phyloP scores from a whole-genome alignment of 2,797 vertebrate genomes.

The Alfaro cultratus region DNA sequence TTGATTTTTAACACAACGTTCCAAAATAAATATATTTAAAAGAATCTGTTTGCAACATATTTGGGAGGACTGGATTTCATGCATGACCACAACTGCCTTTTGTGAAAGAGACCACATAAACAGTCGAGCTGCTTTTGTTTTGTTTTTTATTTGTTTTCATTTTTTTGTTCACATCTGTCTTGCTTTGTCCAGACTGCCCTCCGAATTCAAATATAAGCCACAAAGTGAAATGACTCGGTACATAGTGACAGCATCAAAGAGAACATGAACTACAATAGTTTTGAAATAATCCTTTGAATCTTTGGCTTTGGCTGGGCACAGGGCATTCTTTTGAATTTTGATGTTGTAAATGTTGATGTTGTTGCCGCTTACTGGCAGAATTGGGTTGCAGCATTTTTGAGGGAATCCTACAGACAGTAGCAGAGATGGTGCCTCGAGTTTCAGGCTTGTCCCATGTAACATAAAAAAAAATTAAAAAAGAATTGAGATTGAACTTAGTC shows the following conservation, averaged over 20 bases:
- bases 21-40: not conserved
- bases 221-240: not conserved
- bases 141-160: not conserved
- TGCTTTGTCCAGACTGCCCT: not conserved
- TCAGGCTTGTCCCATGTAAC: no score
- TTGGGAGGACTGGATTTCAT: not conserved
- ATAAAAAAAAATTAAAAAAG: no score
- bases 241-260: not conserved
- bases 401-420: not conserved
- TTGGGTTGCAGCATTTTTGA: not conserved
- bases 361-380: not conserved
- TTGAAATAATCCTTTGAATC: not conserved
- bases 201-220: not conserved
- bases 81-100: not conserved
- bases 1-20: not conserved
- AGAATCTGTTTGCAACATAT: not conserved
- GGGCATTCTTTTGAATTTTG: not conserved
- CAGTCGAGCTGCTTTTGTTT: not conserved
- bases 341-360: not conserved
- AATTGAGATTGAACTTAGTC: not conserved
- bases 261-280: not conserved
- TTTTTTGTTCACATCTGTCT: not conserved
- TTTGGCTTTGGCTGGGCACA: not conserved
- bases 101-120: not conserved
- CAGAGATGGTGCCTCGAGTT: no score